Evolutionary conservation across 2,888 invertebrate species (phyloP), one percentile per base, ranked within the genome.

Genomic region (Drosophila emarginata): DNA sequence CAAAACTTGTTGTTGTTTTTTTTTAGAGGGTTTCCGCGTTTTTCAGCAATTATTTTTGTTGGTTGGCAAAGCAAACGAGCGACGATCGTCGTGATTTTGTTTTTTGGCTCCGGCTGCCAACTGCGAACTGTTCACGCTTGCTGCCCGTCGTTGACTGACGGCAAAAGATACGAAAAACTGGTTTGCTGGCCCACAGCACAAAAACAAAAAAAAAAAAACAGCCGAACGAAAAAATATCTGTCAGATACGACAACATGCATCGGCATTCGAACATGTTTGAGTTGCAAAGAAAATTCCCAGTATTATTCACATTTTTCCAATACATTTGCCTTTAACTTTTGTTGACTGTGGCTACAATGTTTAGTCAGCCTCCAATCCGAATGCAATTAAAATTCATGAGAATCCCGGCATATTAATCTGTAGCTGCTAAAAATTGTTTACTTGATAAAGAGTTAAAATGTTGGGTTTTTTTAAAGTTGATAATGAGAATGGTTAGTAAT

Each of bases 81-180:
- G 79, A 79, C 77, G 58, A 54, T 65, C 45, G 45, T 45, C 45
- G 45, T 45, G 45, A 45, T 45, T 45, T 39, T 45, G 3, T 11
- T 9, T 45, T 0, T 45, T 11, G 45, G 18, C 21, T 21, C 45
- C 45, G 45, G 21, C 45, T 45, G 45, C 45, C 45, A 45, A 45
- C 45, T 45, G 64, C 60, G 60, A 62, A 78, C 76, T 71, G 67
- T 79, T 72, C 76, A 77, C 83, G 70, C 74, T 72, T 73, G 74
- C 76, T 83, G 86, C 77, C 80, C 83, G 79, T 76, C 68, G 79
- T 73, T 73, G 83, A 85, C 86, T 83, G 77, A 56, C 61, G 36
- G 65, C 52, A 53, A 54, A 65, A 67, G 28, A 61, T 45, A 56
- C 21, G 64, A 64, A 81, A 78, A 85, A 85, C 82, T 73, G 78